Base-by-base conservation (phyloP, 2,888 invertebrate species). In the Agrilus biguttatus region DNA sequence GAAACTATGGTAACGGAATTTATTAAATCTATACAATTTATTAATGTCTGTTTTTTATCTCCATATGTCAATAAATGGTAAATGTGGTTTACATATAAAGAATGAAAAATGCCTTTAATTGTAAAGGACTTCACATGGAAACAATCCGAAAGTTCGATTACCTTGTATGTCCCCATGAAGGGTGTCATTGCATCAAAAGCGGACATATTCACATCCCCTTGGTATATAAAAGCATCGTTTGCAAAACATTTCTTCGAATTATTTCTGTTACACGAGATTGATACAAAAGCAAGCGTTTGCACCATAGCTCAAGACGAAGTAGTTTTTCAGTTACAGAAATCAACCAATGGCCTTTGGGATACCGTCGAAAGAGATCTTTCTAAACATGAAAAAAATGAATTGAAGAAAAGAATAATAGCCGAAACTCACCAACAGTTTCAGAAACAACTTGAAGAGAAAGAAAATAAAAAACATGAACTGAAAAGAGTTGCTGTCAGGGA, bases 51-150 rank as follows among this genome's bases (percentile, higher is more conserved):
- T 10, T 8, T 28, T 10, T 10, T 28, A 28, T 10, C 4, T 10
- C 3, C 28, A 28, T 10, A 28, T 28, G 28, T 10, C 28, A 28
- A 5, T 28, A 10, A 2, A 28, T 2, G 10, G 7, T 10, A 10
- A 28, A 28, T 10, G 10, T 10, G 10, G 12, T 19, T 19, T 2
- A 14, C 12, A 36, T n/a, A n/a, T n/a, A 36, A 36, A 1, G 2
- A 17, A 36, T 5, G 12, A 36, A 8, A 5, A 46, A 83, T 84
- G 83, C 80, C 83, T n/a, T 75, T 84, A 50, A 52, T 83, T 51
- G 70, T 88, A 1, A 82, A 80, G 67, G 79, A 86, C 67, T 82
- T 71, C 56, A 73, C 72, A 33, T 89, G 88, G 88, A 75, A 75
- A 34, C 84, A 89, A 69, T 78, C 78, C 2, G 65, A 69, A 12